These are phyloP conservation scores for Argyresthia albistria DNA, from an alignment of 2,888 invertebrate species.

Conservation along the genomic window DNA sequence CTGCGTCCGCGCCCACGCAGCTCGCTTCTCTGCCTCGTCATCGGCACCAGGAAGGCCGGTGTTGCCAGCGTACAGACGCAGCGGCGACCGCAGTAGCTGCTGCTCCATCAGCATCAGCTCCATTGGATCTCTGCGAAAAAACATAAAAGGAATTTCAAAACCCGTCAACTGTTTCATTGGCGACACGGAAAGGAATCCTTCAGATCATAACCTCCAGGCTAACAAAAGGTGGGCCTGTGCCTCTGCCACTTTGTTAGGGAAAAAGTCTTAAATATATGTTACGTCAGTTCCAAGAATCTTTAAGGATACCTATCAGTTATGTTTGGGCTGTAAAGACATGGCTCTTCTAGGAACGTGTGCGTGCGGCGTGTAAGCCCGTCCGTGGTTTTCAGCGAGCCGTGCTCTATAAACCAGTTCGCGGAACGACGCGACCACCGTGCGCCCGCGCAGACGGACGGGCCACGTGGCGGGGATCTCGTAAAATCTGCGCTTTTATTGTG, in stretches of 20 bases:
- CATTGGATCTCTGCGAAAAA: conserved; percentile 80
- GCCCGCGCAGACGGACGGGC: conserved; percentile 15
- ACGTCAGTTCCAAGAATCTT: neutral
- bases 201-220: no score
- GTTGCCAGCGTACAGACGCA: conserved; percentile 76
- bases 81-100: conserved; percentile 78
- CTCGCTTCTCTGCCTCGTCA: conserved; percentile 70
- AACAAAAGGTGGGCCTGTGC: no score
- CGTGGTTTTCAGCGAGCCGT: conserved; percentile 60
- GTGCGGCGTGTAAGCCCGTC: conserved; percentile 38
- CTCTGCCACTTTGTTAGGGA: no score
- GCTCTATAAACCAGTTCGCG: conserved; percentile 58
- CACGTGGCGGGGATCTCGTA: conserved; percentile 44
- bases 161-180: neutral
- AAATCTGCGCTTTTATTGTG: conserved; percentile 16
- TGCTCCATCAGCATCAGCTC: conserved; percentile 86
- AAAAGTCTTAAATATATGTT: no score
- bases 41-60: conserved; percentile 70
- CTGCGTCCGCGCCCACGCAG: conserved; percentile 67
- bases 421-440: conserved; percentile 41
- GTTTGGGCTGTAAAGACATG: neutral
- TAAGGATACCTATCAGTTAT: conserved; percentile 16
- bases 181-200: no score
- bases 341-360: conserved; percentile 17
- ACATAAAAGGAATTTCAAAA: neutral